Conservation (phyloP, 1,140 invertebrate species). For the Formica selysi region DNA sequence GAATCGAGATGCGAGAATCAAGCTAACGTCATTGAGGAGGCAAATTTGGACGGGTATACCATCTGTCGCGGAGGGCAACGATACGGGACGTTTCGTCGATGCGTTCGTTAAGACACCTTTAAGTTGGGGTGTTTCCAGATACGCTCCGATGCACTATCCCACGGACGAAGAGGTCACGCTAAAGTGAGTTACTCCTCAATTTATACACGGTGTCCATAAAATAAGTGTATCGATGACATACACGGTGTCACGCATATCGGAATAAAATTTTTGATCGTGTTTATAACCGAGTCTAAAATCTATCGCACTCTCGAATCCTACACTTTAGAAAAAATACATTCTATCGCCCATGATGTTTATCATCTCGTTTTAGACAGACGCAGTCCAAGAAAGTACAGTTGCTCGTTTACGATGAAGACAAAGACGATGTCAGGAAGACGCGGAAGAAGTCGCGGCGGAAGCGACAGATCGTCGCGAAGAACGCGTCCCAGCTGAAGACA, state of each 20-base stretch:
- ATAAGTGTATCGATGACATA: neutral
- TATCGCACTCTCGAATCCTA: no score
- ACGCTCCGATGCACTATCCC: conserved; percentile 85
- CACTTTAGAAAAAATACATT: neutral
- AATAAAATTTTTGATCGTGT: no score
- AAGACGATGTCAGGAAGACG: neutral
- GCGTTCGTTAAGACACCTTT: conserved; percentile 83
- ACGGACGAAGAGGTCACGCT: conserved; percentile 87
- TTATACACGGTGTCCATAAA: neutral
- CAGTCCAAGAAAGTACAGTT: conserved; percentile 87
- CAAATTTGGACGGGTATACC: conserved; percentile 88
- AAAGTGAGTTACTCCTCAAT: conserved; percentile 79
- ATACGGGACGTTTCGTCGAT: conserved; percentile 53
- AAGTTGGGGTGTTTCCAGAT: conserved; percentile 88
- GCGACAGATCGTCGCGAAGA: neutral
- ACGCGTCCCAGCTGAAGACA: neutral
- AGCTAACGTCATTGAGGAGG: conserved; percentile 87
- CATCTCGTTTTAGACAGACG: conserved; percentile 79
- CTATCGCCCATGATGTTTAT: conserved; percentile 1
- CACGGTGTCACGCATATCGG: neutral
- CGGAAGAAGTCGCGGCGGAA: conserved; percentile 19
- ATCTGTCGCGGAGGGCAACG: conserved; percentile 38
- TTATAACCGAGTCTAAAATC: no score
- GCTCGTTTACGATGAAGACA: conserved; percentile 79
- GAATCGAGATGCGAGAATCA: conserved; percentile 87